These are phyloP conservation scores for Harlomillsia oculata DNA, from an alignment of 1,140 invertebrate species.

Conservation along the genomic window DNA sequence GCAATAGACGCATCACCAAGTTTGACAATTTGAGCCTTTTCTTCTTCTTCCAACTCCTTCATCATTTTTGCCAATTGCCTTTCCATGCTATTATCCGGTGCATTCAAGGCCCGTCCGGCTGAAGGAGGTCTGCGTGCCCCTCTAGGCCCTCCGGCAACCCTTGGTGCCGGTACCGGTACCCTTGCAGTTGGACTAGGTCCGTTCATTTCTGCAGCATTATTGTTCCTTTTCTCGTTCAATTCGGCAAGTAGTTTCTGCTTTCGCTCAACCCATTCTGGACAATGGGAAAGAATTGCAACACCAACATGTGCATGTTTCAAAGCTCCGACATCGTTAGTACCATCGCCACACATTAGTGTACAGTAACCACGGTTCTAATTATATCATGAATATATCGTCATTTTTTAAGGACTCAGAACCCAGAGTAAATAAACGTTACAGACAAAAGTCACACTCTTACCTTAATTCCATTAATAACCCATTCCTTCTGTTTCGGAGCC, in stretches of 20 bases:
- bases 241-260: constrained; percentile 34
- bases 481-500: constrained; percentile 94
- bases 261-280: constrained; percentile 54
- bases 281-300: constrained; percentile 79
- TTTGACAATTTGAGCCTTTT: constrained; percentile 78
- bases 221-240: constrained; percentile 12
- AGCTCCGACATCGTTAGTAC: constrained; percentile 99
- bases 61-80: constrained; percentile 53
- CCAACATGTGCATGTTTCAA: constrained; percentile 97
- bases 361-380: no score
- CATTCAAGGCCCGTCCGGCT: not conserved
- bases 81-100: constrained; percentile 36
- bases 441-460: no score
- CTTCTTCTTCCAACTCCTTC: constrained; percentile 85
- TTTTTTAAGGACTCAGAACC: no score
- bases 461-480: constrained; percentile 81
- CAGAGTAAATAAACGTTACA: no score
- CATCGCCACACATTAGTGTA: constrained; percentile 99
- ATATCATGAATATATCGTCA: no score
- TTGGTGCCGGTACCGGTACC: not conserved
- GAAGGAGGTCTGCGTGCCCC: not conserved
- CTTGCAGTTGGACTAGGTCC: not conserved
- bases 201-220: not conserved
- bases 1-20: constrained; percentile 98
- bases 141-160: constrained; percentile 2